Evolutionary conservation across 2,888 invertebrate species (phyloP).

Genomic region (Heliconius aoede): DNA sequence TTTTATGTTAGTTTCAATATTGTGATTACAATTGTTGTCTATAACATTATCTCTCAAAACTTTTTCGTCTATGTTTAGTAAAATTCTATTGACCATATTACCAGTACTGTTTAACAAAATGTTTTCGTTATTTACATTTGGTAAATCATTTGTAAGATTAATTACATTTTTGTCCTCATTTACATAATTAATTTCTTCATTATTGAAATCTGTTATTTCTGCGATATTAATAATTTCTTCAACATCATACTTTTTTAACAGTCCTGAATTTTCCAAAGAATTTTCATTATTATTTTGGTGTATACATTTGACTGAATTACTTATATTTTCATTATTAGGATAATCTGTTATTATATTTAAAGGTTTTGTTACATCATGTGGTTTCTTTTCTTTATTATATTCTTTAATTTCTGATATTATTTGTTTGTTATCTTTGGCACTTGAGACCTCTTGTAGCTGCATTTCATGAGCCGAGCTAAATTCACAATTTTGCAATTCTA

Average conservation of each 20-base stretch:
- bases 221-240: not conserved
- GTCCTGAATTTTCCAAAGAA: constrained; percentile 6
- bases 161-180: not conserved
- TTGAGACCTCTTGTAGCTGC: not conserved
- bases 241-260: constrained; percentile 22
- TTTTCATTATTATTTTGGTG: not conserved
- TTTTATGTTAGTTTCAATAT: not conserved
- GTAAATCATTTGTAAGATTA: not conserved
- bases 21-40: not conserved
- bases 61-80: not conserved
- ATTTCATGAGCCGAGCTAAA: not conserved
- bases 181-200: not conserved
- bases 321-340: constrained; percentile 6
- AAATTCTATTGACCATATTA: not conserved
- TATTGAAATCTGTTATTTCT: not conserved
- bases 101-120: not conserved
- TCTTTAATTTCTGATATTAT: not conserved
- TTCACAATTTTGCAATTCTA: constrained; percentile 4
- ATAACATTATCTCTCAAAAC: not conserved
- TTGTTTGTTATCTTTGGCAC: not conserved
- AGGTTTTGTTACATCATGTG: constrained; percentile 20
- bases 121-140: not conserved
- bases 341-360: constrained; percentile 31
- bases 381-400: not conserved
- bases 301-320: not conserved